phyloP scores from a whole-genome alignment of 2,797 vertebrate genomes.

The Rhabdomys pumilio region DNA sequence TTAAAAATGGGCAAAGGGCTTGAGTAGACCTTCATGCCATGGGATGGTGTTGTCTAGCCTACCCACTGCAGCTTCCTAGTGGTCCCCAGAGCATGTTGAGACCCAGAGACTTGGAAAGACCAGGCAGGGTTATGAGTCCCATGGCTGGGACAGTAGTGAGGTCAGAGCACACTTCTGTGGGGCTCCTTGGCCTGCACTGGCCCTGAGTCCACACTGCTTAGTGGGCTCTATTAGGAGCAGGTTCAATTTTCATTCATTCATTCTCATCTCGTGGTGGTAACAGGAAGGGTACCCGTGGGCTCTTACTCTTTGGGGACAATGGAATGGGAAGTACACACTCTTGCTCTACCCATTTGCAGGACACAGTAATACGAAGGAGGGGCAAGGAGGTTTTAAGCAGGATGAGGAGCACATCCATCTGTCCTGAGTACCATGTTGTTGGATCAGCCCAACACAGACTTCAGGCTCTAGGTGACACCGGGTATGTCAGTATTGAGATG shows the following conservation, averaged over 20 bases:
- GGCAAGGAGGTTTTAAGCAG: background rate
- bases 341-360: background rate
- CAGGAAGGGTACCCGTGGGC: background rate
- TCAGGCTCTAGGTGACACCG: background rate
- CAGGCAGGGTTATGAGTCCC: background rate
- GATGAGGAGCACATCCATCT: background rate
- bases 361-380: background rate
- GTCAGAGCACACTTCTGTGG: background rate
- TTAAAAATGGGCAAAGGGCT: background rate
- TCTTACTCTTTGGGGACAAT: background rate
- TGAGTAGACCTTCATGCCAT: background rate
- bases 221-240: background rate
- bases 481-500: background rate
- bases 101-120: background rate
- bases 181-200: background rate
- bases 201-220: background rate
- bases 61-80: background rate
- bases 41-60: no score
- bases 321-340: no score
- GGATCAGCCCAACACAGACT: background rate
- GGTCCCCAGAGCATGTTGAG: no score
- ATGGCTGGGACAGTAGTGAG: background rate
- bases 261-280: background rate
- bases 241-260: background rate
- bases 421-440: background rate